phyloP scores from a whole-genome alignment of 2,113 vertebrate species.

The Nasalis larvatus region DNA sequence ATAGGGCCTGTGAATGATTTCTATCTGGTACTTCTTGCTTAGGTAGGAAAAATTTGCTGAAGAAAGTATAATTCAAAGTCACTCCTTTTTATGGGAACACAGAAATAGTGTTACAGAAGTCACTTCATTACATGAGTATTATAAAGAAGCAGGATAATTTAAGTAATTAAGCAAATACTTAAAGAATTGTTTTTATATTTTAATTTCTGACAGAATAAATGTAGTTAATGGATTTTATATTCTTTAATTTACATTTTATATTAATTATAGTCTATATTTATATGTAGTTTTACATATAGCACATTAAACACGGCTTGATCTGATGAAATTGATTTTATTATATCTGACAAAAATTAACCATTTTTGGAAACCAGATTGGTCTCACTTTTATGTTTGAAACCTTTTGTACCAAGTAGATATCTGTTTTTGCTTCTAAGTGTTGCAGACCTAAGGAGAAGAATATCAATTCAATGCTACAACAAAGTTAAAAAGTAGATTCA shows the following conservation, averaged over 20 bases:
- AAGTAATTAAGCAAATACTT: conserved; percentile 45
- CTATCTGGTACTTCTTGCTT: conserved; percentile 53
- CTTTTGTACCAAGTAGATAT: not conserved
- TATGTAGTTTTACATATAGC: conserved; percentile 20
- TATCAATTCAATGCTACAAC: not conserved
- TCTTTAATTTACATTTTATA: conserved; percentile 51
- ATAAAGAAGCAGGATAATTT: conserved; percentile 48
- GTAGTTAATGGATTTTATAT: conserved; percentile 55
- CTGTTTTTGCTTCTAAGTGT: not conserved
- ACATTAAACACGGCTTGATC: conserved; percentile 40
- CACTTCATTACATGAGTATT: conserved; percentile 47
- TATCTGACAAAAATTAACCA: conserved; percentile 44
- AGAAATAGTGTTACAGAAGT: conserved; percentile 54
- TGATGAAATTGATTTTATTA: conserved; percentile 46
- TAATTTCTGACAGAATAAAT: conserved; percentile 65
- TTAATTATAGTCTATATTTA: conserved; percentile 46
- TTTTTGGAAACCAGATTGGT: conserved; percentile 31
- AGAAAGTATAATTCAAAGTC: conserved; percentile 60
- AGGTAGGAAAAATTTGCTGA: conserved; percentile 44
- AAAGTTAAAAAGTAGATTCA: not conserved
- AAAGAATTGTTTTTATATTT: conserved; percentile 62
- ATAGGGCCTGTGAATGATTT: conserved; percentile 36
- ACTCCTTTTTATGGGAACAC: conserved; percentile 32
- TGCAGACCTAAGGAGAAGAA: not conserved
- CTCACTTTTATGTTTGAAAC: not conserved